These are phyloP conservation scores for Macroteleia sp. DNA, from an alignment of 2,888 invertebrate species.

Conservation along the genomic window DNA sequence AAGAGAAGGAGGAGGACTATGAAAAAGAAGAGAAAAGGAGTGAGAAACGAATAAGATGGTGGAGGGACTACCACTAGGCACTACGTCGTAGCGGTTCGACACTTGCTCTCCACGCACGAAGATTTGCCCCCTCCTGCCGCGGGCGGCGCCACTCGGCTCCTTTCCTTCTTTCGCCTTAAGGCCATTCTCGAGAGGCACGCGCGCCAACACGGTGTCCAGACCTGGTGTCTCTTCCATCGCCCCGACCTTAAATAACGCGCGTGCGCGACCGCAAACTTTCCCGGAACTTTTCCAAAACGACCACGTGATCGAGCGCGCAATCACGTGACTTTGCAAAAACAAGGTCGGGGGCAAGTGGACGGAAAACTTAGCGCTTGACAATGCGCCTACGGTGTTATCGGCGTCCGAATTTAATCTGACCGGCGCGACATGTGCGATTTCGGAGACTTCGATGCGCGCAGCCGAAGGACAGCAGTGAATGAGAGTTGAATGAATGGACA, in stretches of 20 bases:
- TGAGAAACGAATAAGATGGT: no score
- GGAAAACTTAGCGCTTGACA: slow-evolving; percentile 2
- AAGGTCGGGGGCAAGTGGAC: slow-evolving; percentile 26
- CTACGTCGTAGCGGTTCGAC: slow-evolving; percentile 70
- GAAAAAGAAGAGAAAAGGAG: no score
- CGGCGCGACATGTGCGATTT: slow-evolving; percentile 9
- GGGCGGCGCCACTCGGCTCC: slow-evolving; percentile 83
- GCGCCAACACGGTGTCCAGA: slow-evolving; percentile 81
- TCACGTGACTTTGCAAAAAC: slow-evolving; percentile 47
- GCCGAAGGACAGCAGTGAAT: slow-evolving; percentile 9
- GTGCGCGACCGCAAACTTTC: slow-evolving; percentile 68
- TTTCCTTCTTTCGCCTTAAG: slow-evolving; percentile 85
- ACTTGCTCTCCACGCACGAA: slow-evolving; percentile 73
- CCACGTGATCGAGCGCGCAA: slow-evolving; percentile 66
- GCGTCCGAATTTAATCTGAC: neutral
- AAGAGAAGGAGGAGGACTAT: slow-evolving; percentile 52
- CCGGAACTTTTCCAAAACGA: slow-evolving; percentile 71
- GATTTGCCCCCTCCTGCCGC: slow-evolving; percentile 79
- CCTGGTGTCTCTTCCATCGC: slow-evolving; percentile 68
- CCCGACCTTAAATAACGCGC: slow-evolving; percentile 75
- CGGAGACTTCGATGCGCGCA: slow-evolving; percentile 54
- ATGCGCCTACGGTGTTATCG: neutral
- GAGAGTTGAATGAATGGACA: slow-evolving; percentile 49
- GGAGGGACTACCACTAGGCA: slow-evolving; percentile 82
- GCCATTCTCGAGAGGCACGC: slow-evolving; percentile 85